A percentile compares a stretch with the other conserved stretches of the same genome.
Evolutionary conservation across 2,113 vertebrate genomes (phyloP).

Genomic region (Columba janthina): DNA sequence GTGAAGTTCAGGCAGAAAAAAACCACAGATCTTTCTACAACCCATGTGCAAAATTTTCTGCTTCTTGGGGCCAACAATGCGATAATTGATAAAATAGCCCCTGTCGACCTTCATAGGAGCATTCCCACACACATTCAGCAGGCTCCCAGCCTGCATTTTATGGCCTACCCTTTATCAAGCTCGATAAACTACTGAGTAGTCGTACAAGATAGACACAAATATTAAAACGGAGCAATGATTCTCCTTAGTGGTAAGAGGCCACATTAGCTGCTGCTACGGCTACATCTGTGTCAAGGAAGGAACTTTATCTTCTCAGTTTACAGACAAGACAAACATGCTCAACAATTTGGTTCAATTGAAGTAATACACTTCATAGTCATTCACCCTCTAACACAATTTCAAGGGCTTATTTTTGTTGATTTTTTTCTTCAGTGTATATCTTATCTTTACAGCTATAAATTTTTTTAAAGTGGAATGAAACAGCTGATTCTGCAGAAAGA

Average conservation of each 20-base stretch:
- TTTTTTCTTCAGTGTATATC: neutral
- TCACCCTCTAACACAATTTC: neutral
- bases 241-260: neutral
- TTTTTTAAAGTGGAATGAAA: neutral
- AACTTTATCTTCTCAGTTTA: neutral
- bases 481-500: neutral
- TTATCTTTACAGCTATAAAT: neutral
- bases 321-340: neutral
- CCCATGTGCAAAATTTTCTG: accelerated
- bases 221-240: neutral
- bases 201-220: neutral
- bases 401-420: neutral
- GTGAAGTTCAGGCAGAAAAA: neutral
- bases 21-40: neutral
- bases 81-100: accelerated
- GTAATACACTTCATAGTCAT: neutral
- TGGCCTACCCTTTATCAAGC: neutral
- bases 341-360: neutral
- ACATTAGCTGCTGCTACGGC: neutral
- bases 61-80: neutral
- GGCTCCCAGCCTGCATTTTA: neutral
- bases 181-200: neutral
- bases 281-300: neutral
- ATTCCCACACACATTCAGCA: accelerated
- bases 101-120: accelerated